These are phyloP conservation scores for Norana najaformis DNA, from an alignment of 2,888 invertebrate genomes.

Conservation along the genomic window DNA sequence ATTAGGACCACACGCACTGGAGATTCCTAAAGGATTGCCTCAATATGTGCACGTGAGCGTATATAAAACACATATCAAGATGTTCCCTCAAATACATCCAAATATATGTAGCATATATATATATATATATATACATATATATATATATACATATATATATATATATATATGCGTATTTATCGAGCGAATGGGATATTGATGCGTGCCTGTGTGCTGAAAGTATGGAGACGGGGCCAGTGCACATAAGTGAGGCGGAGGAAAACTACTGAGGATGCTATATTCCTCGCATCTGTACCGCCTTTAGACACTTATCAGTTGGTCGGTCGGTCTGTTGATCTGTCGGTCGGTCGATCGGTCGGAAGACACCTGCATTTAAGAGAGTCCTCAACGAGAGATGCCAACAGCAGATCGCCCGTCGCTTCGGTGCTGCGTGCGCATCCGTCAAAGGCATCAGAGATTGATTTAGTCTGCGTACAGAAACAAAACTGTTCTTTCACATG, in stretches of 20 bases:
- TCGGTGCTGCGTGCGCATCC: background rate
- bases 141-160: too few relatives aligned
- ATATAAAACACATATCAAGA: background rate
- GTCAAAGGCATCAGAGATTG: background rate
- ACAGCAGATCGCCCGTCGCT: background rate
- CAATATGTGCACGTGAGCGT: background rate
- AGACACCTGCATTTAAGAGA: background rate
- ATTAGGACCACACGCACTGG: background rate
- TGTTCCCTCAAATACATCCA: too few relatives aligned
- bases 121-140: too few relatives aligned
- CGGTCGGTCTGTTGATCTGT: background rate
- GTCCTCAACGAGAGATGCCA: background rate
- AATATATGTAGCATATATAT: too few relatives aligned
- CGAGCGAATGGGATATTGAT: background rate
- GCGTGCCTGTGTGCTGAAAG: background rate
- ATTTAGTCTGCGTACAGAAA: background rate
- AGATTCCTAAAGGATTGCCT: background rate
- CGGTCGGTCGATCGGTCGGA: background rate
- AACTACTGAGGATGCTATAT: background rate
- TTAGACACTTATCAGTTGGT: constrained; percentile 3
- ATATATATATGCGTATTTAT: too few relatives aligned
- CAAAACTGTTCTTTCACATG: background rate
- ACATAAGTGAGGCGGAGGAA: background rate
- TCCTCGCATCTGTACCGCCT: background rate
- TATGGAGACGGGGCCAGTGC: background rate